A percentile compares a stretch with the other conserved stretches of the same genome.
Evolutionary conservation across 2,888 invertebrate species (phyloP).

Genomic region (Azorinus chamasolen): DNA sequence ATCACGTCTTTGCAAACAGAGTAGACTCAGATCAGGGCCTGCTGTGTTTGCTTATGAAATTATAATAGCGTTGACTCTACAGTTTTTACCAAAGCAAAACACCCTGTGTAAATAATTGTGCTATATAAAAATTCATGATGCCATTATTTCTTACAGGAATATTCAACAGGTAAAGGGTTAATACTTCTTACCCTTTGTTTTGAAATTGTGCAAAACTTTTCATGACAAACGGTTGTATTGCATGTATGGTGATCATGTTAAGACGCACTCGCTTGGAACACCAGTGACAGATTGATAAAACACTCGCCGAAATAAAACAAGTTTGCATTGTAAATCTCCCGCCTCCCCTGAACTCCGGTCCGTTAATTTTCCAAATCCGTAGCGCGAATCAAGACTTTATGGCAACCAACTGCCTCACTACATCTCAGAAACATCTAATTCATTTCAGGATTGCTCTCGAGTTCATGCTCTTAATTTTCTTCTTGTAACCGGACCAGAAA

Average conservation of each 20-base stretch:
- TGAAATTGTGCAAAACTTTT: neutral
- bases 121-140: too few relatives aligned
- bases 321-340: conserved; percentile 18
- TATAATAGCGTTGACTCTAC: too few relatives aligned
- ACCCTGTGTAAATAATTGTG: too few relatives aligned
- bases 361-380: conserved; percentile 14
- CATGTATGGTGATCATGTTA: neutral
- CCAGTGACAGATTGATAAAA: conserved; percentile 14
- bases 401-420: neutral
- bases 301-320: conserved; percentile 13
- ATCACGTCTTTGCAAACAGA: too few relatives aligned
- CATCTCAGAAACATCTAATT: conserved; percentile 6
- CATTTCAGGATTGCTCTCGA: conserved; percentile 7
- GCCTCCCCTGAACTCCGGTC: conserved; percentile 3
- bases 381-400: conserved; percentile 6
- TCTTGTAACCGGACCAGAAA: conserved; percentile 30
- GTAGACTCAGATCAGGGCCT: too few relatives aligned
- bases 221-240: conserved; percentile 4
- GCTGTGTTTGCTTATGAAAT: too few relatives aligned
- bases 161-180: neutral
- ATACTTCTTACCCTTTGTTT: neutral
- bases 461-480: conserved; percentile 34
- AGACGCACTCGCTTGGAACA: neutral
- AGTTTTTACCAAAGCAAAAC: too few relatives aligned
- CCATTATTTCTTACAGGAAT: too few relatives aligned